Percentiles rank a stretch among this genome's conserved stretches.
Conservation (phyloP, 2,888 invertebrate genomes). For the Panopea generosa region DNA sequence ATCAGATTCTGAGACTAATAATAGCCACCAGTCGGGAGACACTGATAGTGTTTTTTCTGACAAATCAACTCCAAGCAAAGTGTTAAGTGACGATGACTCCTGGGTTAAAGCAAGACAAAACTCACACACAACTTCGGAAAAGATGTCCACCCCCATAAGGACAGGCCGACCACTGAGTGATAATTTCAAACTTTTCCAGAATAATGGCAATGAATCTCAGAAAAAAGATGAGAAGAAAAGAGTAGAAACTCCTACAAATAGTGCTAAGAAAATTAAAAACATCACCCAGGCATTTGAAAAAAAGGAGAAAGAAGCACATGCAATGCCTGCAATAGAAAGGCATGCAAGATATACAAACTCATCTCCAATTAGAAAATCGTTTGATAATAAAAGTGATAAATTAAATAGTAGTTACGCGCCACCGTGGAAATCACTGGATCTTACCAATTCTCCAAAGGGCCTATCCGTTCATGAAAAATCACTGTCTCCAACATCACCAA, state of each 20-base stretch:
- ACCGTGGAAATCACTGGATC: slow-evolving; percentile 55
- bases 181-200: slow-evolving; percentile 51
- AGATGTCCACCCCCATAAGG: slow-evolving; percentile 9
- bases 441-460: slow-evolving; percentile 33
- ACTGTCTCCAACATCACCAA: slow-evolving; percentile 50
- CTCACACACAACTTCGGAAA: slow-evolving; percentile 20
- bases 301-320: slow-evolving; percentile 55
- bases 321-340: slow-evolving; percentile 30
- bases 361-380: slow-evolving; percentile 8
- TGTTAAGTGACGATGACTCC: slow-evolving; percentile 57
- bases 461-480: slow-evolving; percentile 25
- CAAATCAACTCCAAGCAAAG: slow-evolving; percentile 53
- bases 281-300: slow-evolving; percentile 61
- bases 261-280: slow-evolving; percentile 52
- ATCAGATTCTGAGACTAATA: slow-evolving; percentile 64
- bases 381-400: slow-evolving; percentile 8
- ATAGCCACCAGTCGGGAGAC: slow-evolving; percentile 64
- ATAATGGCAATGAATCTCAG: slow-evolving; percentile 50
- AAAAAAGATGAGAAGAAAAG: slow-evolving; percentile 48
- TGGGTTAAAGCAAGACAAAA: slow-evolving; percentile 42
- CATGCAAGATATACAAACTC: slow-evolving; percentile 26
- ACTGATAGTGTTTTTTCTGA: slow-evolving; percentile 63
- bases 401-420: not conserved
- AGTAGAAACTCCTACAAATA: slow-evolving; percentile 33
- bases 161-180: slow-evolving; percentile 30